These are phyloP conservation scores for Spheniscus mendiculus DNA, from an alignment of 2,113 vertebrate genomes.

Conservation along the genomic window DNA sequence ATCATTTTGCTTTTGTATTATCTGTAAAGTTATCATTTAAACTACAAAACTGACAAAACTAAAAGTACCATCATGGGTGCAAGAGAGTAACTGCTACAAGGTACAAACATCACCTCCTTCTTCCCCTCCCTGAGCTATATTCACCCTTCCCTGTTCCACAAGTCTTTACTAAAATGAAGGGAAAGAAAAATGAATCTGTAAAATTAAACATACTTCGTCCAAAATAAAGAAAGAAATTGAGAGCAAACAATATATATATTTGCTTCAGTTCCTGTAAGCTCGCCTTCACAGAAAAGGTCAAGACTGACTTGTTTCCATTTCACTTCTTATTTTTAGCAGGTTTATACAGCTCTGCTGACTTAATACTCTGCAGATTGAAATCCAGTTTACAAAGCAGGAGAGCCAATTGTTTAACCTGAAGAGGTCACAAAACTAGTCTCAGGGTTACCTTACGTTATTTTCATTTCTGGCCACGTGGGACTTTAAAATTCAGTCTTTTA, in stretches of 20 bases:
- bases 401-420: background rate
- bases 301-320: conserved; percentile 17
- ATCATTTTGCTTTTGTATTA: background rate
- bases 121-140: fast-evolving
- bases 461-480: background rate
- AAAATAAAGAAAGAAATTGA: background rate
- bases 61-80: background rate
- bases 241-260: background rate
- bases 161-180: background rate
- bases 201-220: background rate
- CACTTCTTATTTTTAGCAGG: background rate
- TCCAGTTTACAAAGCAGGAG: conserved; percentile 7
- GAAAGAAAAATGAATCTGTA: background rate
- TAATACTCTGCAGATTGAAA: background rate
- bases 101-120: background rate
- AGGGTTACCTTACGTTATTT: background rate
- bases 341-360: conserved; percentile 20
- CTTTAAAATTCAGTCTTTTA: background rate
- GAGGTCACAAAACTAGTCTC: background rate
- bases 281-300: background rate
- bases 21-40: background rate
- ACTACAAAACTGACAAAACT: background rate
- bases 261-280: background rate
- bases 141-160: background rate
- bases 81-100: background rate